phyloP scores from a whole-genome alignment of 2,113 vertebrate genomes.

The Megaceryle torquata region DNA sequence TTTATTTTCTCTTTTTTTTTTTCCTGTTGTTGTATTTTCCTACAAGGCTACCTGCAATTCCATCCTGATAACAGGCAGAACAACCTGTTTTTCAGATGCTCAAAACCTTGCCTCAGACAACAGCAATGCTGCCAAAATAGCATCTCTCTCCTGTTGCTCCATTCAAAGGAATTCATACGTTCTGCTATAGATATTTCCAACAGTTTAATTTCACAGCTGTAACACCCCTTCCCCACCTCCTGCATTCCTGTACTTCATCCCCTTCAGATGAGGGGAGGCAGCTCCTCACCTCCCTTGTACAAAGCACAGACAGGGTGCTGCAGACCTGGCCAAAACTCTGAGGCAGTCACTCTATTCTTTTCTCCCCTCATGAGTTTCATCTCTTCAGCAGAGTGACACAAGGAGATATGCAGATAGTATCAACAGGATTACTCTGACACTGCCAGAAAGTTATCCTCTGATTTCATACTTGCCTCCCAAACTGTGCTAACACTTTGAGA shows the following conservation, averaged over 20 bases:
- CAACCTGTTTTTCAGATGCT: not conserved
- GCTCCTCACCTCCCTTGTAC: not conserved
- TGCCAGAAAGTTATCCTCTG: not conserved
- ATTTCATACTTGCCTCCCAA: not conserved
- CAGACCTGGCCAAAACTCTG: not conserved
- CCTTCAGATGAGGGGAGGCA: not conserved
- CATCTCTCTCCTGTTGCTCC: not conserved
- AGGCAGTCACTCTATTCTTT: not conserved
- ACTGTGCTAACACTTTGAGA: not conserved
- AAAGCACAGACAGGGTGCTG: not conserved
- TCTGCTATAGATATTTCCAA: not conserved
- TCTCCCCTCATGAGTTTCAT: not conserved
- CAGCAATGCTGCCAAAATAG: fast-evolving
- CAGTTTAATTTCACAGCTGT: not conserved
- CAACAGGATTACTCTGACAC: not conserved
- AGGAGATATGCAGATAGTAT: not conserved
- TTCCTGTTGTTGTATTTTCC: not conserved
- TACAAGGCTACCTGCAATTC: not conserved
- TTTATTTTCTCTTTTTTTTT: not conserved
- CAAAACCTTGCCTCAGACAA: not conserved
- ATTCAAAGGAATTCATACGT: not conserved
- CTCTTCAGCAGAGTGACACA: not conserved
- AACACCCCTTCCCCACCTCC: not conserved
- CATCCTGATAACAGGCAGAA: not conserved
- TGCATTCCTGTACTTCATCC: not conserved